Evolutionary conservation across 23 tunicate species (phyloP), one percentile per base, ranked within the genome.

Genomic region (Phallusia fumigata): DNA sequence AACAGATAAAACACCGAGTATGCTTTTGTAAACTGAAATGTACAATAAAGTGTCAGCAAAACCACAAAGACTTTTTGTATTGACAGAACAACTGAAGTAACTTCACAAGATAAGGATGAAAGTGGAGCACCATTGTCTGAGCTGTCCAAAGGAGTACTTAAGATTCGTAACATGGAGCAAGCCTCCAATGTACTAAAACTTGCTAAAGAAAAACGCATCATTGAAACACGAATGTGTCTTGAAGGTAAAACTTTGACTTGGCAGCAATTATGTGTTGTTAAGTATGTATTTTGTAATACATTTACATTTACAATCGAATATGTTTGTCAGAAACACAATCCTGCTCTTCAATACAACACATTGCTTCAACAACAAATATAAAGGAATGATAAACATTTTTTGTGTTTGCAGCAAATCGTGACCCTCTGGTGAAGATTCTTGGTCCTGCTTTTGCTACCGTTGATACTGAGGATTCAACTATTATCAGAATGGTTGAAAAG

Each of bases 401-500:
- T 24, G 18, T 0, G 18, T 52, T 85, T 86, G 35, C 80, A 94
- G 98, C 88, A 33, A 94, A 94, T 84, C 81, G 90, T 44, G 98
- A 94, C 79, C 98, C 98, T 35, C 33, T 94, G 82, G 86, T 94
- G 22, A 94, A 94, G 78, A 94, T 94, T 32, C 69, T 94, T 19
- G 98, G 98, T 22, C 83, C 98, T 21, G 98, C 88, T 12, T 94
- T 77, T 65, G 93, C 98, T 13, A 94, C 98, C 2, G 85, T 86
- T 53, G 88, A 87, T 33, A 40, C 95, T 22, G 98, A 94, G 74
- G 94, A 94, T 58, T 83, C 98, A 8, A 94, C 98, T 31, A 84
- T 89, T 3, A 89, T 94, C 19, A 69, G 98, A 3, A 89, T 94
- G 98, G 88, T 94, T 19, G 98, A 94, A 75, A 94, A 93, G 87